Evolutionary conservation across 2,797 vertebrate species (phyloP).

Genomic region (Micrastur ruficollis): DNA sequence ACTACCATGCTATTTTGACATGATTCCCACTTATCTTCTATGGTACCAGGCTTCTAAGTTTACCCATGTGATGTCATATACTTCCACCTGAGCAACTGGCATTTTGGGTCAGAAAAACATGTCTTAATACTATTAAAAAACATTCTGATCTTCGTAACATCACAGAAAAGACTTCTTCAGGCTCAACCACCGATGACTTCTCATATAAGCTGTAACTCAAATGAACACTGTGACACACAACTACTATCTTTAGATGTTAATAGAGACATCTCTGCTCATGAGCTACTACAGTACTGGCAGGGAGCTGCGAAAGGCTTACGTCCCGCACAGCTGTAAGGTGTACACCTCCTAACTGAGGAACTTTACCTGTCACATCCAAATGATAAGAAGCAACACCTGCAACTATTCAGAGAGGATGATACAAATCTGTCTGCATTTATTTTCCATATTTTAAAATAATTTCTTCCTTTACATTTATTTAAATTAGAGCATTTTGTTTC

Average conservation of each 20-base stretch:
- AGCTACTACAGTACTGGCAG: background rate
- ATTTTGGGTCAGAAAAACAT: background rate
- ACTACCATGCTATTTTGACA: conserved; percentile 6
- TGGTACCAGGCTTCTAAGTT: background rate
- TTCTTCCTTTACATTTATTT: background rate
- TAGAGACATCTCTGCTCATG: background rate
- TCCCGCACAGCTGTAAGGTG: background rate
- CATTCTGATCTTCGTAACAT: background rate
- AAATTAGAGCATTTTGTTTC: background rate
- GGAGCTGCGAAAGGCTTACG: background rate
- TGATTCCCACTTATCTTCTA: background rate
- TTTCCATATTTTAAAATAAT: background rate
- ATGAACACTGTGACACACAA: background rate
- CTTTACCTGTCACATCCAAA: background rate
- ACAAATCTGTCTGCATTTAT: background rate
- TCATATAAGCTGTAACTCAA: background rate
- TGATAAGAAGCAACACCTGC: background rate
- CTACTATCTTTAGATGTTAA: background rate
- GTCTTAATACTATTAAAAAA: background rate
- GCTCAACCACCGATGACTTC: background rate
- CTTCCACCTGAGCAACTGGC: background rate
- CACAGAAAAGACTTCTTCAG: background rate
- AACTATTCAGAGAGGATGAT: background rate
- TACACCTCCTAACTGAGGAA: fast-evolving
- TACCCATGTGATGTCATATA: background rate